A percentile compares a stretch with the other conserved stretches of the same genome.
Evolutionary conservation across 2,888 invertebrate genomes (phyloP).

Genomic region (Griposia aprilina): DNA sequence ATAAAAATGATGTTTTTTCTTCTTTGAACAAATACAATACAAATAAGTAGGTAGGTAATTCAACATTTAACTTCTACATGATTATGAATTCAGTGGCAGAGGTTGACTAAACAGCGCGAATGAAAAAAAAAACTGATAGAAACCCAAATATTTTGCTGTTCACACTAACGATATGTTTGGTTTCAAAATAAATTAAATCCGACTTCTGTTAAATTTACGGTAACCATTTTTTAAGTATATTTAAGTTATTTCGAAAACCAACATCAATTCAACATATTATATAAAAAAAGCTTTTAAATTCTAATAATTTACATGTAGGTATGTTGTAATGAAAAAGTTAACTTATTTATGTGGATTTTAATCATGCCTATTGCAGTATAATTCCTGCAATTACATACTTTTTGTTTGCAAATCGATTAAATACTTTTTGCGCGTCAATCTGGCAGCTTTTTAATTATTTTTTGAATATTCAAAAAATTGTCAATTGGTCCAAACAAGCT

Average conservation of each 20-base stretch:
- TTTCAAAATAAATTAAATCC: slow-evolving; percentile 62
- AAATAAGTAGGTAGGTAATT: too few species aligned
- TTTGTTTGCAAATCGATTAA: too few species aligned
- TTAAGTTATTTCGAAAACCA: background rate
- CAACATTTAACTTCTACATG: background rate
- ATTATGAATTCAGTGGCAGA: background rate
- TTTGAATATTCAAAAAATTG: too few species aligned
- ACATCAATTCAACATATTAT: too few species aligned
- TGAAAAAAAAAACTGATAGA: slow-evolving; percentile 48
- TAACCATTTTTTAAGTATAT: slow-evolving; percentile 19
- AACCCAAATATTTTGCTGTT: slow-evolving; percentile 65
- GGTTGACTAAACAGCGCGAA: slow-evolving; percentile 50
- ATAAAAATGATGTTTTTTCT: background rate
- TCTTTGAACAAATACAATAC: too few species aligned
- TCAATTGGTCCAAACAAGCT: too few species aligned
- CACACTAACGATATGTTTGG: slow-evolving; percentile 55
- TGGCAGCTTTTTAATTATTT: too few species aligned
- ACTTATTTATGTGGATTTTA: background rate
- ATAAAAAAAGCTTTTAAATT: background rate
- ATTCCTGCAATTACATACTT: too few species aligned
- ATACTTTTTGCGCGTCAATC: too few species aligned
- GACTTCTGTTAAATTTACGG: slow-evolving; percentile 35
- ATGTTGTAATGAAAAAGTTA: background rate
- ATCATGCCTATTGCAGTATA: too few species aligned
- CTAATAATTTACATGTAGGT: background rate